Base-by-base conservation (phyloP, 1,140 invertebrate genomes). In the Euura lappo region DNA sequence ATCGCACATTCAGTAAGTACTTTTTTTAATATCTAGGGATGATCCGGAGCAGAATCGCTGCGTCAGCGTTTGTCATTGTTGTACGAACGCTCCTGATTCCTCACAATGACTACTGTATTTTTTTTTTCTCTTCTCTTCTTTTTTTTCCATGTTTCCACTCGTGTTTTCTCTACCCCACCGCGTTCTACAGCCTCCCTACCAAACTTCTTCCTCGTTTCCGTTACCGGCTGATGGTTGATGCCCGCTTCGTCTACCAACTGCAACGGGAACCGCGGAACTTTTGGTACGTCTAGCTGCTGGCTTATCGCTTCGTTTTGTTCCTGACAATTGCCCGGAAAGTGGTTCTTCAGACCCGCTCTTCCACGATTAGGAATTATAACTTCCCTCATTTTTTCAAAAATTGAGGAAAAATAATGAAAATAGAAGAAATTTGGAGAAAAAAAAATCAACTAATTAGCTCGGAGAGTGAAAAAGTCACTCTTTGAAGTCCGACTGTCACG, bases 31-130 rank as follows among this genome's bases (percentile, higher is more conserved):
- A 86, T 85, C 83, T 80, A 84, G 83, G 84, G 85, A 86, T 86
- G 83, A 86, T 86, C 85, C 84, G 84, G 79, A 84, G 79, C 78
- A 77, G 78, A 79, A 79, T 81, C 78, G 84, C 84, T 83, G 80
- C 81, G 84, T 85, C 85, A 86, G 84, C 82, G 80, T 80, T 83
- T 83, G 84, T 86, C 84, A 86, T 86, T 86, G 84, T 86, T 86
- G 84, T 84, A 78, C 83, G 84, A 84, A 65, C 71, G 69, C 69
- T 71, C 81, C 83, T 86, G 70, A 85, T 84, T 83, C 80, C 84
- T 83, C 84, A 86, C 85, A 84, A 86, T 83, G 84, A 86, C 85
- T 85, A 85, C 84, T 81, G 83, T 81, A 78, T 80, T 85, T 85
- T 85, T 85, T 85, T 86, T 86, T 51, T 51, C n/a, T 2, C 1